Evolutionary conservation across 2,113 vertebrate genomes (phyloP), one percentile per base, ranked within the genome.

Genomic region (Paramormyrops kingsleyae): DNA sequence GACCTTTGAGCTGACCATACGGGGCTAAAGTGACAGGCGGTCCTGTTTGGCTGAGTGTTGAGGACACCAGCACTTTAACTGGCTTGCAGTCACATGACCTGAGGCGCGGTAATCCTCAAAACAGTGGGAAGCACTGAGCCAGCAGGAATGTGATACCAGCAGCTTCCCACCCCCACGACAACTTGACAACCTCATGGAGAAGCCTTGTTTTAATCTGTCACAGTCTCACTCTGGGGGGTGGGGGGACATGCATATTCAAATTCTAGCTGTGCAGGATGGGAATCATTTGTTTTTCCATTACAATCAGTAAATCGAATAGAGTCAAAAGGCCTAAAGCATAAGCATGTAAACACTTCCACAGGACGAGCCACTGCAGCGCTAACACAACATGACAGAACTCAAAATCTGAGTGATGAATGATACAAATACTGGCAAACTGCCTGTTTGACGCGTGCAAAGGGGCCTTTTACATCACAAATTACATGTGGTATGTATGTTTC

Each of bases 181-280:
- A 49, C 17, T 19, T 66, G 42, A 83, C 10, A 39, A 90, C 62
- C 91, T 91, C 62, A 92, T 24, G 3, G 56, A 88, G 47, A 91
- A 92, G 91, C 92, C 90, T 56, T 87, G 31, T 35, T 24, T 47
- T n/a, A 46, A 84, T n/a, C 85, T 35, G 70, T 35, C 31, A 77
- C 13, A 19, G 24, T 31, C 9, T 31, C n/a, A 70, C 62, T 31
- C n/a, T 27, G 62, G 62, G 9, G n/a, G 0, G 13, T 1, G 31
- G 12, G 15, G 70, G 66, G 10, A 77, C 70, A 77, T 39, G 35
- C 70, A 77, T 39, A 17, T 39, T 77, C 15, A 12, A 17, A 4
- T 31, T 77, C 31, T 13, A 77, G 10, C 70, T 39, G 3, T 12
- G 27, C 27, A 5, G 66, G 27, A 27, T 35, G 10, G 10, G n/a